Conservation (phyloP, 2,113 vertebrate genomes). For the Uria aalge region DNA sequence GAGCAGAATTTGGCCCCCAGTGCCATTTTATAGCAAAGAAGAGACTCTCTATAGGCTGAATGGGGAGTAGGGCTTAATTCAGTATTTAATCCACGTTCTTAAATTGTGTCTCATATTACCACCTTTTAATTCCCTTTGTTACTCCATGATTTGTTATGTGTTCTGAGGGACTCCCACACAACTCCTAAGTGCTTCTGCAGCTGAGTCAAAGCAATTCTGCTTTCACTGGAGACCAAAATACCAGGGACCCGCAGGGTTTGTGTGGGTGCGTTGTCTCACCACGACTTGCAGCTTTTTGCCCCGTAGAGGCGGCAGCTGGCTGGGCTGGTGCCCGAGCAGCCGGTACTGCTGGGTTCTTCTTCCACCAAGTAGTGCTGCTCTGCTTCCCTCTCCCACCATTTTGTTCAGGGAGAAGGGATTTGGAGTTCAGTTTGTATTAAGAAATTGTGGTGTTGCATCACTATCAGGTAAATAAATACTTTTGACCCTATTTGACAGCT, state of each 20-base stretch:
- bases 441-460: not conserved
- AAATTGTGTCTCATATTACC: not conserved
- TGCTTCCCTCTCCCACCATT: not conserved
- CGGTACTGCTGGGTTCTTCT: not conserved
- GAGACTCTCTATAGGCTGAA: not conserved
- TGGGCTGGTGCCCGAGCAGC: not conserved
- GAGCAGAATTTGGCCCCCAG: not conserved
- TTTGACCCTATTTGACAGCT: not conserved
- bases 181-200: conserved; percentile 47
- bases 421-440: not conserved
- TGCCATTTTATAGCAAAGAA: conserved; percentile 6
- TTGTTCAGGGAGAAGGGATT: not conserved
- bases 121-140: conserved; percentile 46
- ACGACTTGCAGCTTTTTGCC: not conserved
- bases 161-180: conserved; percentile 22
- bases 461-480: not conserved
- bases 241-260: rapidly evolving
- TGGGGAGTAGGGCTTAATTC: not conserved
- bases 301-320: not conserved
- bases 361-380: not conserved
- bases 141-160: conserved; percentile 45
- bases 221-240: not conserved
- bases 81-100: conserved; percentile 8
- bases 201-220: not conserved
- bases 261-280: not conserved